Evolutionary conservation across 2,888 invertebrate genomes (phyloP).

Genomic region (Papilio gigon): DNA sequence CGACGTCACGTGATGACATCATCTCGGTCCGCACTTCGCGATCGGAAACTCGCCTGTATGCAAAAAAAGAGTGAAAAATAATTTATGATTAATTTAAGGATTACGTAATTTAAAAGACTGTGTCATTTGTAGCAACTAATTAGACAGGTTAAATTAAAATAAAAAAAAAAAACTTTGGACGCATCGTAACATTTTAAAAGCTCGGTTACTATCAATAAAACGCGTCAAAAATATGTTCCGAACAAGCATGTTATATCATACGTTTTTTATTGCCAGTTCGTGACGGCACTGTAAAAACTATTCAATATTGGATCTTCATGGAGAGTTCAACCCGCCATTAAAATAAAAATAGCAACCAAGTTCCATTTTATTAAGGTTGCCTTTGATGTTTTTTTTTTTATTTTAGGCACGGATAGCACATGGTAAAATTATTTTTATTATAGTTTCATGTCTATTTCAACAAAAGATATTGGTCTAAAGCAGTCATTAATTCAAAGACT

Average conservation of each 20-base stretch:
- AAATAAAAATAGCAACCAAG: conserved; percentile 15
- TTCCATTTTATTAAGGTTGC: conserved; percentile 13
- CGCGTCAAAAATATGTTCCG: conserved; percentile 22
- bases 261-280: conserved; percentile 29
- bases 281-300: conserved; percentile 37
- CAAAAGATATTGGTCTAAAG: no score
- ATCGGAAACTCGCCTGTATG: no score
- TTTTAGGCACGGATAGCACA: background rate
- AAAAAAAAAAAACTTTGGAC: conserved; percentile 2
- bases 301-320: conserved; percentile 26
- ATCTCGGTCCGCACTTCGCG: no score
- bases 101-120: no score
- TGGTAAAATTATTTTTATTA: background rate
- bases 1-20: no score
- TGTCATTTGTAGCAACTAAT: no score
- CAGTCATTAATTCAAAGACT: no score
- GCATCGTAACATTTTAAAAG: conserved; percentile 20
- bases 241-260: conserved; percentile 3
- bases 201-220: conserved; percentile 18
- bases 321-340: conserved; percentile 22
- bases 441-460: background rate
- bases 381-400: background rate
- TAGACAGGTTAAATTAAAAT: background rate
- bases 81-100: no score
- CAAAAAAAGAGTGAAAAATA: no score